phyloP scores from a whole-genome alignment of 2,797 vertebrate species.

The Hypotaenidia okinawae region DNA sequence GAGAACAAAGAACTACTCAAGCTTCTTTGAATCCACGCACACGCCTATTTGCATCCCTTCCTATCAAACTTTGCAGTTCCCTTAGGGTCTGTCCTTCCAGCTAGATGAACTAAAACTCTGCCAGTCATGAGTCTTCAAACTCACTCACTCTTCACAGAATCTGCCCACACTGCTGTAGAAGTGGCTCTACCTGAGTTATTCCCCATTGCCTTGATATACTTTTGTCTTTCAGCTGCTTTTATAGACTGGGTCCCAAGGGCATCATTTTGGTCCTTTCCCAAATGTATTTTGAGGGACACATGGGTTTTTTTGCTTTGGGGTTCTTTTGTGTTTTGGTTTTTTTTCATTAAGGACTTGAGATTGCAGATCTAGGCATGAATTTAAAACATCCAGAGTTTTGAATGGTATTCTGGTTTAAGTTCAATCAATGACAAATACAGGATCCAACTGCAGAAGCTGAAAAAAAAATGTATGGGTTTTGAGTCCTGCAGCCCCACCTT shows the following conservation, averaged over 20 bases:
- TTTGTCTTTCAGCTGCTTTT: neutral
- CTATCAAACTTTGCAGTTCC: neutral
- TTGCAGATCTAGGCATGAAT: neutral
- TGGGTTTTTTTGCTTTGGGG: neutral
- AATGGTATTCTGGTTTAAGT: neutral
- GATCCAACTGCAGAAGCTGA: neutral
- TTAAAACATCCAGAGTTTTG: neutral
- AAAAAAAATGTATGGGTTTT: neutral
- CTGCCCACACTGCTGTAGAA: neutral
- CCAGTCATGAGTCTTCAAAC: neutral
- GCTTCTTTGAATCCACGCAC: neutral
- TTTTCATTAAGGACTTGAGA: neutral
- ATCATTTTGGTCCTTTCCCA: neutral
- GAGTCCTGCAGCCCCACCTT: neutral
- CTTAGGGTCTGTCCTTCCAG: neutral
- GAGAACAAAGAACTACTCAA: neutral
- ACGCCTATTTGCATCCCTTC: neutral
- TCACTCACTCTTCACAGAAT: neutral
- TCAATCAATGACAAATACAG: neutral
- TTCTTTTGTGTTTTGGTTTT: no score
- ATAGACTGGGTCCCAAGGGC: neutral
- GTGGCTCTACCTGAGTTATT: neutral
- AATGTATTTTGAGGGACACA: neutral
- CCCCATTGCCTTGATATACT: neutral
- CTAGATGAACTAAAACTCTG: neutral